Conservation (phyloP, 2,888 invertebrate species). For the Criorhina ranunculi region DNA sequence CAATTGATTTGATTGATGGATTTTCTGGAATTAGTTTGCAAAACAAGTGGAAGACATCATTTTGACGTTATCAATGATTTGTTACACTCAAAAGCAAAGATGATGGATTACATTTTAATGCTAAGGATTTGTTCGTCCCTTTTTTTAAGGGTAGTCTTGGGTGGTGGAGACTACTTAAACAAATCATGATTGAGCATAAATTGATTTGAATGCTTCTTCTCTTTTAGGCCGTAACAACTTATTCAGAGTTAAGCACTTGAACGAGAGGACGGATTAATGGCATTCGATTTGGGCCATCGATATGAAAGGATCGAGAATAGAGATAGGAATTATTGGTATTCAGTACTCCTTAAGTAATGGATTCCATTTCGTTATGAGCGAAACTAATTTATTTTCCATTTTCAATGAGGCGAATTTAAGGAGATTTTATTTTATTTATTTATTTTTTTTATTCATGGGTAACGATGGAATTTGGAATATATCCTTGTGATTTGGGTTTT, state of each 20-base stretch:
- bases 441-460: no score
- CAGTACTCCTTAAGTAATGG: slow-evolving; percentile 24
- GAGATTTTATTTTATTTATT: neutral
- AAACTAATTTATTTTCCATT: slow-evolving; percentile 48
- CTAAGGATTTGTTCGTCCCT: neutral
- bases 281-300: slow-evolving; percentile 7
- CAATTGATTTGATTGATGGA: slow-evolving; percentile 39
- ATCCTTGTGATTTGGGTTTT: no score
- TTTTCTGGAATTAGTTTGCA: slow-evolving; percentile 26
- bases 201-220: slow-evolving; percentile 12
- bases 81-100: slow-evolving; percentile 32
- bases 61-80: slow-evolving; percentile 34
- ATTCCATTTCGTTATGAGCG: slow-evolving; percentile 6
- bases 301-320: neutral
- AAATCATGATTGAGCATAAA: slow-evolving; percentile 34
- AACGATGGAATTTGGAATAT: no score
- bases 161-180: slow-evolving; percentile 6
- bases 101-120: slow-evolving; percentile 57
- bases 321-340: slow-evolving; percentile 28
- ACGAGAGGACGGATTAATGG: slow-evolving; percentile 1
- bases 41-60: slow-evolving; percentile 21
- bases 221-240: neutral
- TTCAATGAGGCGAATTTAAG: neutral
- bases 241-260: slow-evolving; percentile 25
- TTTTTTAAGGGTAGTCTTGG: neutral